These are phyloP conservation scores for Listrodromus nycthemerus DNA, from an alignment of 2,888 invertebrate genomes.

Conservation along the genomic window DNA sequence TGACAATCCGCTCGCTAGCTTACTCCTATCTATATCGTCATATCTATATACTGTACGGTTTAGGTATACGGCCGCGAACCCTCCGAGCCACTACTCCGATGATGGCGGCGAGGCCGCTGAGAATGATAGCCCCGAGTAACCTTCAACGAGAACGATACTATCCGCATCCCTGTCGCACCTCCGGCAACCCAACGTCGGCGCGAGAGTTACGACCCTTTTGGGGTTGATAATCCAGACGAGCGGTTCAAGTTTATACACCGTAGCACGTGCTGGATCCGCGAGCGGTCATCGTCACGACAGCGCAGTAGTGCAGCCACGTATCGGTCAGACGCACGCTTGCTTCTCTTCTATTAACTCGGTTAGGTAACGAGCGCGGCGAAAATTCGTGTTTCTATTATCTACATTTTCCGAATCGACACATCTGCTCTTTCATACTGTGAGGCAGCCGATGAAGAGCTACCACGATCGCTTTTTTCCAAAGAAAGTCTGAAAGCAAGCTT, in stretches of 20 bases:
- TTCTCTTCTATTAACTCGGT: slow-evolving; percentile 2
- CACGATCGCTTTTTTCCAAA: too few species aligned
- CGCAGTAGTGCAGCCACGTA: slow-evolving; percentile 22
- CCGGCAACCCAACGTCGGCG: slow-evolving; percentile 48
- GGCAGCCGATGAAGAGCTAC: too few species aligned
- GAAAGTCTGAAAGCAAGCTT: too few species aligned
- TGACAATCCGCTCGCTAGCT: slow-evolving; percentile 29
- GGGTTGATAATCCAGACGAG: slow-evolving; percentile 78
- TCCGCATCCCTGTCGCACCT: slow-evolving; percentile 33
- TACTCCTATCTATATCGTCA: slow-evolving; percentile 7
- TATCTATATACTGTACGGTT: slow-evolving; percentile 27
- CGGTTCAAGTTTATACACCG: slow-evolving; percentile 47
- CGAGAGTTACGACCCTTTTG: slow-evolving; percentile 79
- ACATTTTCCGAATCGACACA: too few species aligned
- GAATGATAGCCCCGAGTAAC: slow-evolving; percentile 67
- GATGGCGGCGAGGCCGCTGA: slow-evolving; percentile 44
- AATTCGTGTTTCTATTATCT: background rate
- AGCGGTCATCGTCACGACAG: slow-evolving; percentile 23
- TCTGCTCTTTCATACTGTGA: too few species aligned
- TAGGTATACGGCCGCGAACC: slow-evolving; percentile 37
- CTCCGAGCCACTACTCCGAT: slow-evolving; percentile 45
- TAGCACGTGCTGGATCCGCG: slow-evolving; percentile 7
- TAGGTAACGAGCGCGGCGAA: background rate
- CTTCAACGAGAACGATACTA: slow-evolving; percentile 65
- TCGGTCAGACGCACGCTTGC: slow-evolving; percentile 14